Evolutionary conservation across 2,888 invertebrate genomes (phyloP), one percentile per base, ranked within the genome.

Genomic region (Zygogramma bicolorata): DNA sequence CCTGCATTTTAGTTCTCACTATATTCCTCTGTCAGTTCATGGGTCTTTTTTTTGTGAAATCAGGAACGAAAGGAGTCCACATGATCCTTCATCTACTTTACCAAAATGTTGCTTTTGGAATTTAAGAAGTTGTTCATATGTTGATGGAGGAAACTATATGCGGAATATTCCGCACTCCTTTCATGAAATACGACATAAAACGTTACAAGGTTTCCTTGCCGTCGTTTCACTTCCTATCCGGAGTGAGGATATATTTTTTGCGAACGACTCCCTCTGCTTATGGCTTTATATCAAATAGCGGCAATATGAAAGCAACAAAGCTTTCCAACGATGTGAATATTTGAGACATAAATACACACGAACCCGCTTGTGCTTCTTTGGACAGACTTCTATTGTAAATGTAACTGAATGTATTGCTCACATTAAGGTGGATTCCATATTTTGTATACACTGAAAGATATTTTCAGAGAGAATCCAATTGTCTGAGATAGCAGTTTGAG

Each of bases 261-360:
- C 10, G 61, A 61, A 34, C 61, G 63, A 63, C 63, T 29, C 46
- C 46, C 42, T 63, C 46, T 27, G 63, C 63, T 42, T 29, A 63
- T 63, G 27, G 63, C 63, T 63, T 63, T 63, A 63, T 63, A 46
- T 63, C 63, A 40, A 63, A 63, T 40, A 66, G 49, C 46, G 65
- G 53, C 34, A 65, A 71, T 71, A 65, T 65, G 66, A 49, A 57
- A 62, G 69, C 74, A 69, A 74, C 76, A 76, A 72, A 73, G 66
- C 70, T 76, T 62, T 27, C 67, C 66, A 40, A 66, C 61, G 60
- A 69, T 70, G 76, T 71, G 74, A 70, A 76, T 76, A 76, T 76
- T 76, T 74, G 67, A 74, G 66, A 63, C 72, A 76, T 76, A 76
- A 76, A 76, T 76, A 76, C 70, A 69, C 70, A 68, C 68, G 67